Evolutionary conservation across 1,140 invertebrate genomes (phyloP).

Genomic region (Macrostomum lignano): DNA sequence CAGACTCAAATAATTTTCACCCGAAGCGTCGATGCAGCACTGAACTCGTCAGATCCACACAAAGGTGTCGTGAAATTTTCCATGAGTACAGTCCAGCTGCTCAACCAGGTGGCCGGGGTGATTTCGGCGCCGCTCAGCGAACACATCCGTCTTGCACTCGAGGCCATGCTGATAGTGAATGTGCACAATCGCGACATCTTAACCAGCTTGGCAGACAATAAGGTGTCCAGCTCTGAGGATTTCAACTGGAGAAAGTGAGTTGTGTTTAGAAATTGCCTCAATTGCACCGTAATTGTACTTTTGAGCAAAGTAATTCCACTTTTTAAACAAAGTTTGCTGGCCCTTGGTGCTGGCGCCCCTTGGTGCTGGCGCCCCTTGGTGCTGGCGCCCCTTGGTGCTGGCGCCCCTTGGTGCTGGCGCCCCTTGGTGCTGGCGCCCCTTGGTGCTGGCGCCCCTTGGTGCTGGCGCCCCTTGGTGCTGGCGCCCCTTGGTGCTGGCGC

Average conservation of each 20-base stretch:
- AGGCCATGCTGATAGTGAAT: constrained; percentile 54
- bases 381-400: too few species aligned
- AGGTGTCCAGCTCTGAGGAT: constrained; percentile 15
- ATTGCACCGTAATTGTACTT: too few species aligned
- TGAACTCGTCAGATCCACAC: background rate
- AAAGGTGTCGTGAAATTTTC: background rate
- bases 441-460: too few species aligned
- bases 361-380: too few species aligned
- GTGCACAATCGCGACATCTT: constrained; percentile 56
- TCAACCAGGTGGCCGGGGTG: constrained; percentile 5
- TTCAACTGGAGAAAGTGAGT: constrained; percentile 26
- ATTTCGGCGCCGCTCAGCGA: constrained; percentile 1
- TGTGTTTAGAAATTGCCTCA: too few species aligned
- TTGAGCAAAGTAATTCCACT: too few species aligned
- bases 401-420: too few species aligned
- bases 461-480: too few species aligned
- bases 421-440: too few species aligned
- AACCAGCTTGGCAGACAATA: constrained; percentile 36
- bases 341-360: too few species aligned
- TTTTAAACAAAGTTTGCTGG: too few species aligned
- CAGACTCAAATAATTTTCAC: background rate
- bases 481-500: too few species aligned
- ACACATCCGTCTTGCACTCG: constrained; percentile 30
- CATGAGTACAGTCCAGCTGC: background rate
- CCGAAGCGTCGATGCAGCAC: background rate